Percentiles rank a stretch among this genome's conserved stretches.
These are phyloP conservation scores for Meteorus sp. DNA, from an alignment of 1,140 invertebrate species.

Conservation along the genomic window DNA sequence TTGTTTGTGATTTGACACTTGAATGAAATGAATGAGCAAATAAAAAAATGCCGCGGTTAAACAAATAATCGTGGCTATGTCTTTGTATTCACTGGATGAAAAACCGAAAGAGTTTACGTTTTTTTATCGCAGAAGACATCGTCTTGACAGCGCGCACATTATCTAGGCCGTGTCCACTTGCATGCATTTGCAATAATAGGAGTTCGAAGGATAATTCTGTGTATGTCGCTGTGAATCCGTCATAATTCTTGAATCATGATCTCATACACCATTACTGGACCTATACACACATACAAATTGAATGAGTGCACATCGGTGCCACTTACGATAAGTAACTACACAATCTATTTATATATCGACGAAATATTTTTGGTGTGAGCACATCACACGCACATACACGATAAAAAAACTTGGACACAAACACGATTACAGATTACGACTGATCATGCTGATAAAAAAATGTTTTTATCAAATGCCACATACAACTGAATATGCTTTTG, in stretches of 20 bases:
- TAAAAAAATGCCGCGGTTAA: constrained; percentile 2
- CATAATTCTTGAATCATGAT: constrained; percentile 44
- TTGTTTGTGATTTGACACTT: constrained; percentile 22
- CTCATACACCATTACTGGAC: constrained; percentile 29
- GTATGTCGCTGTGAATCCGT: constrained; percentile 32
- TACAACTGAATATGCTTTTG: no score
- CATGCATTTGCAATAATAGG: constrained; percentile 6
- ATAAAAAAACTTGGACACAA: no score
- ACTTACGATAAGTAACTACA: no score
- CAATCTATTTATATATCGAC: no score
- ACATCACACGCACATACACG: no score
- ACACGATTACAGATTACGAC: no score
- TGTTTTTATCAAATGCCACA: no score
- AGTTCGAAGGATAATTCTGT: constrained; percentile 12
- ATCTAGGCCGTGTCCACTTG: constrained; percentile 22
- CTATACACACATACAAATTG: no score
- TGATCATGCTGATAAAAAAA: no score
- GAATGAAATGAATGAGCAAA: constrained; percentile 8
- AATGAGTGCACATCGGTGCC: no score
- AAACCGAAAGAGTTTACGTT: constrained; percentile 3
- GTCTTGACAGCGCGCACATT: constrained; percentile 5
- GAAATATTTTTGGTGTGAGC: no score
- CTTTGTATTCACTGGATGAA: neutral
- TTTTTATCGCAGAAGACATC: neutral
- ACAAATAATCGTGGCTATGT: no score